Percentiles rank a stretch among this genome's conserved stretches.
Evolutionary conservation across 2,888 invertebrate genomes (phyloP).

Genomic region (Leptopterna dolabrata): DNA sequence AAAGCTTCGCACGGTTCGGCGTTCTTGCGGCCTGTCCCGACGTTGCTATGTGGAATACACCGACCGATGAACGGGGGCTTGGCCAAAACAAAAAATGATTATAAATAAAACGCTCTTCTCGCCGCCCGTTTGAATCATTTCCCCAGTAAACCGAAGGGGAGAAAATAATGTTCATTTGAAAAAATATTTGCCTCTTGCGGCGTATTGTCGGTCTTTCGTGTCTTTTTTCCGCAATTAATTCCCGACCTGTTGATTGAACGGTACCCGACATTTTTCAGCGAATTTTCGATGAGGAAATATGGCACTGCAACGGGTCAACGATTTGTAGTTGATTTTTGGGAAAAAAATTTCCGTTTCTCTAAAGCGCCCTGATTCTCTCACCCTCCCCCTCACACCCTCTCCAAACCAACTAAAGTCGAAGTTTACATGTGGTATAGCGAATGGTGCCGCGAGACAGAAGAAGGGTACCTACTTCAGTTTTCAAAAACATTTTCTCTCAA

Average conservation of each 20-base stretch:
- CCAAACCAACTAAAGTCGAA: too few species aligned
- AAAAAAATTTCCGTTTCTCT: too few species aligned
- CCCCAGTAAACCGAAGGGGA: not conserved
- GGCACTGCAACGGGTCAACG: too few species aligned
- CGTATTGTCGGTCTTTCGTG: not conserved
- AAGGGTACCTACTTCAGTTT: too few species aligned
- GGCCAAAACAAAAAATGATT: not conserved
- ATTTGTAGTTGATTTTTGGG: too few species aligned
- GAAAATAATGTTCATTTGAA: not conserved
- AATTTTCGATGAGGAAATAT: too few species aligned
- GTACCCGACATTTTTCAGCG: too few species aligned
- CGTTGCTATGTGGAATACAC: not conserved
- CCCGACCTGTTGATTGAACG: not conserved
- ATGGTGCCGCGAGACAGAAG: too few species aligned
- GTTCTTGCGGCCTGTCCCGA: not conserved
- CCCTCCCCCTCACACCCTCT: too few species aligned
- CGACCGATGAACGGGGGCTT: not conserved
- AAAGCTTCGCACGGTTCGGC: slow-evolving; percentile 15
- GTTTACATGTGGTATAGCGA: too few species aligned
- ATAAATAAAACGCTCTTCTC: not conserved
- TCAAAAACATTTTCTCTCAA: too few species aligned
- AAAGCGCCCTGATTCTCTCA: too few species aligned
- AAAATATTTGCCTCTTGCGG: not conserved
- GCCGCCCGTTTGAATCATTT: not conserved
- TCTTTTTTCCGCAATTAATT: not conserved